These are phyloP conservation scores for Syngnathus typhle DNA, from an alignment of 2,113 vertebrate species.

Conservation along the genomic window DNA sequence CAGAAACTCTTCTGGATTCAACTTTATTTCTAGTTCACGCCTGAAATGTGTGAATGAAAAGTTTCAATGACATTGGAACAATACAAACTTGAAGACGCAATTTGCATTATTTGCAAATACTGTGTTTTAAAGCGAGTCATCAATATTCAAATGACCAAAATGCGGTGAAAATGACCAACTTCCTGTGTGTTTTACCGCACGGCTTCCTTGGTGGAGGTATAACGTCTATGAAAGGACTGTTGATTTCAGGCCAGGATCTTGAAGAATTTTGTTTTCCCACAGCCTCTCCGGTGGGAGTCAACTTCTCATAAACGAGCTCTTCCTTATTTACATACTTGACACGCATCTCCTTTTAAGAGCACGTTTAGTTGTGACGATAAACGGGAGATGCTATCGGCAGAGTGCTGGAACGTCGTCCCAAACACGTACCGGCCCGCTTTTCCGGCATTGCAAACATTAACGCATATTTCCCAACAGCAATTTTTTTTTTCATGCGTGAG, in stretches of 20 bases:
- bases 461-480: neutral
- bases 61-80: neutral
- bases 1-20: constrained; percentile 41
- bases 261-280: constrained; percentile 15
- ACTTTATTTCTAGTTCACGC: constrained; percentile 7
- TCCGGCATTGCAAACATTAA: neutral
- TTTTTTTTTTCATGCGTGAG: neutral
- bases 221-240: constrained; percentile 9
- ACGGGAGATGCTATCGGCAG: constrained; percentile 31
- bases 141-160: neutral
- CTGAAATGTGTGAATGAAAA: neutral
- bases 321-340: constrained; percentile 57
- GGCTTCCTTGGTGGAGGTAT: neutral
- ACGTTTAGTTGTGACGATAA: constrained; percentile 40
- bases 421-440: neutral
- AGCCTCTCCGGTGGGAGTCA: constrained; percentile 10
- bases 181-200: neutral
- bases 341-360: constrained; percentile 61
- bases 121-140: too few relatives aligned
- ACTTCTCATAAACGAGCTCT: neutral
- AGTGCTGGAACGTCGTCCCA: neutral
- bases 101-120: neutral
- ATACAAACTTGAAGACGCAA: neutral
- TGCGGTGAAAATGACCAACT: neutral
- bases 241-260: constrained; percentile 10